These are phyloP conservation scores for Lithobates sylvaticus DNA, from an alignment of 2,797 vertebrate genomes.

Conservation along the genomic window DNA sequence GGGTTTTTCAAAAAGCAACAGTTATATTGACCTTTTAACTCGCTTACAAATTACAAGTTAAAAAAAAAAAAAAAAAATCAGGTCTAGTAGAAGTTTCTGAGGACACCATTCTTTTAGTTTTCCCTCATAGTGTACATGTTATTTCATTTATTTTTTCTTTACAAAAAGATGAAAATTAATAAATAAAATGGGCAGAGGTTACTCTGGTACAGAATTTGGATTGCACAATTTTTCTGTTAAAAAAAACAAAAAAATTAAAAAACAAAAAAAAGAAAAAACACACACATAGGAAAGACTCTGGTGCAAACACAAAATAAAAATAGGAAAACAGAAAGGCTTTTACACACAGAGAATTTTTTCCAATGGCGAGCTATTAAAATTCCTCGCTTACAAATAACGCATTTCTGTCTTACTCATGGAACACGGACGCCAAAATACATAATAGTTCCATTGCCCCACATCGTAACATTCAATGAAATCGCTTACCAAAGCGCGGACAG, in stretches of 20 bases:
- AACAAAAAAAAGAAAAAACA: not conserved
- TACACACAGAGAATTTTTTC: not conserved
- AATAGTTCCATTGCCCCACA: not conserved
- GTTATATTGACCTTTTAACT: not conserved
- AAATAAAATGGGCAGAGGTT: not conserved
- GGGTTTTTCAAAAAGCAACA: not conserved
- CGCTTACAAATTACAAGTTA: not conserved
- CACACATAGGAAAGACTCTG: not conserved
- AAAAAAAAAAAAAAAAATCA: not conserved
- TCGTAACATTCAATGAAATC: conserved; percentile 47
- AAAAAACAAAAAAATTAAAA: not conserved
- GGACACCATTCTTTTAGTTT: not conserved
- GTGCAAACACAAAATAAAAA: not conserved
- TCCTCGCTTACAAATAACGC: not conserved
- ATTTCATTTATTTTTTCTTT: not conserved
- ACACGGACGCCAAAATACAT: conserved; percentile 7
- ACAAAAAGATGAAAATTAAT: not conserved
- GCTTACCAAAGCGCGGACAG: conserved; percentile 63
- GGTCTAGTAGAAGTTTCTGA: not conserved
- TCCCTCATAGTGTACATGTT: not conserved
- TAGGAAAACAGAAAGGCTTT: not conserved
- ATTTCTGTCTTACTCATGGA: not conserved
- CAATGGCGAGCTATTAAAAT: not conserved
- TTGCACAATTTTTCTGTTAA: conserved; percentile 1
- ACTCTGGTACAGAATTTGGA: not conserved